Base-by-base conservation (phyloP, 2,797 vertebrate species). In the Halcyon chelicuti region DNA sequence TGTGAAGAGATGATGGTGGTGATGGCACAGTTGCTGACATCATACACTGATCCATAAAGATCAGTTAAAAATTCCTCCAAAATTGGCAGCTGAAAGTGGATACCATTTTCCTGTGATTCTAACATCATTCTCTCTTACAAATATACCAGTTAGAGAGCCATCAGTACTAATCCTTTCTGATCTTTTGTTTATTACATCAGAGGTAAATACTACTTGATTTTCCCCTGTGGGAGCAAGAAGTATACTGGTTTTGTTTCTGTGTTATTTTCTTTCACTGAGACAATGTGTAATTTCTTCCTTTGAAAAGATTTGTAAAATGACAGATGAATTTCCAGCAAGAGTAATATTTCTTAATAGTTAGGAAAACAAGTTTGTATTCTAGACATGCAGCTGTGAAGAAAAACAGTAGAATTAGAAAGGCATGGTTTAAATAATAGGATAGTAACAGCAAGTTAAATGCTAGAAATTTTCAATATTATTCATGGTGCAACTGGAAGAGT, bases 111-210 rank as follows among this genome's bases (percentile, higher is more conserved):
- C 55, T 77, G 29, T 10, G 81, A 68, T 93, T 96, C 68, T 90
- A 84, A 90, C 94, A 97, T 86, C 79, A 90, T 96, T 84, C 93
- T 47, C 97, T 79, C 94, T 75, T 75, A 79, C 25, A 67, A 92
- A 92, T 76, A 90, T 80, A 70, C 92, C 94, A 55, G 96, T 98
- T 97, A 89, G 82, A 87, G 90, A 94, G 76, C 86, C 87, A 96
- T 97, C 97, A 97, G 91, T 97, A 96, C 94, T 95, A 96, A 97
- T 97, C 95, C 85, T 94, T 97, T 94, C 81, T 94, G 93, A 97
- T 98, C 94, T 96, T 97, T 96, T 96, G 94, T 96, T 98, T 97
- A 96, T 97, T 85, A n/a, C 96, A 95, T 96, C 97, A 97, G 82
- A 96, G 96, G 96, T 97, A 98, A 98, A 96, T 94, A 96, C 94